Conservation (phyloP, 2,113 vertebrate species). For the Nicator chloris region DNA sequence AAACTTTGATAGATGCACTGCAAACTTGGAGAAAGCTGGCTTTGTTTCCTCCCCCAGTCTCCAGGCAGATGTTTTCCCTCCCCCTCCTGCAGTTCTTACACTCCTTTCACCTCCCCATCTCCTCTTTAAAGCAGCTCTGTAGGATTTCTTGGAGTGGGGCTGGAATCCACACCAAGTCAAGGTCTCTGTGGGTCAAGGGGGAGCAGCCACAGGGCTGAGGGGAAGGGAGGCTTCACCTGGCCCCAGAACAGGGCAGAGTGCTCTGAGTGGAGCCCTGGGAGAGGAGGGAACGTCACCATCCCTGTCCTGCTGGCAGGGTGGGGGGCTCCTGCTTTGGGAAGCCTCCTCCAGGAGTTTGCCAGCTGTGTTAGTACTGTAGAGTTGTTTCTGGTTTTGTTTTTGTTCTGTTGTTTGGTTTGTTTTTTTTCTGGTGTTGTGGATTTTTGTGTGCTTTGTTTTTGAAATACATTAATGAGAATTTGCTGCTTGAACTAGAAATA, state of each 20-base stretch:
- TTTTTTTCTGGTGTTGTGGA: background rate
- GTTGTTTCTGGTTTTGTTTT: background rate
- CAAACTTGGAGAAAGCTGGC: conserved; percentile 23
- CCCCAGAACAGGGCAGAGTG: background rate
- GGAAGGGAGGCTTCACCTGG: background rate
- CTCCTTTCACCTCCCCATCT: background rate
- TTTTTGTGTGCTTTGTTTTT: background rate
- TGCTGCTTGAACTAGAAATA: background rate
- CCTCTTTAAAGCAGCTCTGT: conserved; percentile 13
- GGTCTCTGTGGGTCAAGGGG: background rate
- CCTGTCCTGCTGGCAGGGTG: background rate
- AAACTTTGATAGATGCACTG: background rate
- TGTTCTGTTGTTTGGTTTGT: background rate
- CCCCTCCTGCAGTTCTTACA: conserved; percentile 3
- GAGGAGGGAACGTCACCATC: background rate
- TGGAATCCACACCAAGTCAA: background rate
- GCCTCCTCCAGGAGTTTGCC: background rate
- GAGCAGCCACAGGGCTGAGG: background rate
- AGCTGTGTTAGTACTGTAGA: background rate
- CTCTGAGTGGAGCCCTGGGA: background rate
- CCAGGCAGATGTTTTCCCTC: background rate
- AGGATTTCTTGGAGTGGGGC: background rate
- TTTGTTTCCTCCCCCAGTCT: conserved; percentile 1
- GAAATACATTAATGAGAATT: background rate
- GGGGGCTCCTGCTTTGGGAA: background rate